Percentiles rank a stretch among this genome's conserved stretches.
Conservation (phyloP, 2,888 invertebrate genomes). For the Coremacera marginata region DNA sequence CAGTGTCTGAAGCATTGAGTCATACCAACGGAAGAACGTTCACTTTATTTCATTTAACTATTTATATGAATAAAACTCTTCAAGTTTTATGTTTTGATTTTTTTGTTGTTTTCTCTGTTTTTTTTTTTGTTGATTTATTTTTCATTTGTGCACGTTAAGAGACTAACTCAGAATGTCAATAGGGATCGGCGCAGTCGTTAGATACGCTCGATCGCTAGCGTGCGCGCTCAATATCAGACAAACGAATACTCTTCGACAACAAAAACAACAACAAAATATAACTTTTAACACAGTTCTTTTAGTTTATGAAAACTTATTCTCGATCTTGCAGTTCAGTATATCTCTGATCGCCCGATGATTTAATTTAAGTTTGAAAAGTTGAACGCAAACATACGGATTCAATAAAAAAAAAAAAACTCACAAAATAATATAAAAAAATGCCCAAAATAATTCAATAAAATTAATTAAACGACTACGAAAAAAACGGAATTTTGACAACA, state of each 20-base stretch:
- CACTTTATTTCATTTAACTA: constrained; percentile 2
- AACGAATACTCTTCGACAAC: neutral
- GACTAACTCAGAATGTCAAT: neutral
- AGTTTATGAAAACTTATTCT: neutral
- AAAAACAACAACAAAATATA: constrained; percentile 7
- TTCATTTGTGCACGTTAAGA: neutral
- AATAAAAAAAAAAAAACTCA: constrained; percentile 2
- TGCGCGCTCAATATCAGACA: neutral
- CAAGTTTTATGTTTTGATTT: neutral
- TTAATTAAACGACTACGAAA: constrained; percentile 23
- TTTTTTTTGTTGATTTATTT: neutral
- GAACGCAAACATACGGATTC: constrained; percentile 51
- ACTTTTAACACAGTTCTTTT: constrained; percentile 21
- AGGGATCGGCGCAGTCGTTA: neutral
- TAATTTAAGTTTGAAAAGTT: constrained; percentile 63
- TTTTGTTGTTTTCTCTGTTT: neutral
- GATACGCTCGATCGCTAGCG: constrained; percentile 9
- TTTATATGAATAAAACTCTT: neutral
- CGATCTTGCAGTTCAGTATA: constrained; percentile 58
- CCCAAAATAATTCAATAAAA: constrained; percentile 11
- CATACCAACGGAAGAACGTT: neutral
- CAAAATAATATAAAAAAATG: neutral
- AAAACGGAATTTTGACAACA: constrained; percentile 29
- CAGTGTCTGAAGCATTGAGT: constrained; percentile 23
- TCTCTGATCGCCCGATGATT: constrained; percentile 69